These are phyloP conservation scores for Ptilonorhynchus violaceus DNA, from an alignment of 2,113 vertebrate genomes.

Conservation along the genomic window DNA sequence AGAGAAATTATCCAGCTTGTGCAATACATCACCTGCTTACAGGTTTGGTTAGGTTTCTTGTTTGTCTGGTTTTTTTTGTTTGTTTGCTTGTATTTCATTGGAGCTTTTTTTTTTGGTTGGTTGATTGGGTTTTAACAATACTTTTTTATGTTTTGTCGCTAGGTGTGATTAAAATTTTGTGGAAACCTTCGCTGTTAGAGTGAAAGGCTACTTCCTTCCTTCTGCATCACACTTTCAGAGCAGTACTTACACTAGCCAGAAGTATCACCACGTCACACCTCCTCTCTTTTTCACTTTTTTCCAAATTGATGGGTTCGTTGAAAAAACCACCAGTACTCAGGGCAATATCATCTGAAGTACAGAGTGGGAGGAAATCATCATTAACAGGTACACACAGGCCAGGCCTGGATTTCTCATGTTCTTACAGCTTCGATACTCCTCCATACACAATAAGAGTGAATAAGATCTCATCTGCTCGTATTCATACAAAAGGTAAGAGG, in stretches of 20 bases:
- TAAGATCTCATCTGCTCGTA: background rate
- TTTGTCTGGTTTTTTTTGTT: background rate
- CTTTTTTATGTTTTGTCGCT: background rate
- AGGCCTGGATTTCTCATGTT: background rate
- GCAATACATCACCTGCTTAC: background rate
- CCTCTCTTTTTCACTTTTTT: background rate
- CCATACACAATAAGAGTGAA: background rate
- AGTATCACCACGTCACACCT: background rate
- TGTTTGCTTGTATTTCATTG: background rate
- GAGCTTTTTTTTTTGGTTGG: background rate
- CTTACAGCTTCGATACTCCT: background rate
- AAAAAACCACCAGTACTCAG: background rate
- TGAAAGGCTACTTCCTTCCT: background rate
- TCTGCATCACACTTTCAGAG: background rate
- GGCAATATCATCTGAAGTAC: background rate
- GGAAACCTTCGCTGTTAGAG: background rate
- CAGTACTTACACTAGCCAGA: background rate
- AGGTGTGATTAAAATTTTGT: background rate
- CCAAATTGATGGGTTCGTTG: background rate
- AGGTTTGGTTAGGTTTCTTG: background rate
- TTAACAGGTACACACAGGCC: background rate
- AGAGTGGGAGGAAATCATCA: background rate
- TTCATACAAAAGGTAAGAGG: background rate
- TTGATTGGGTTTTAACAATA: background rate
- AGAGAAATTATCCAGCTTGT: background rate